A percentile compares a stretch with the other conserved stretches of the same genome.
Evolutionary conservation across 2,888 invertebrate genomes (phyloP).

Genomic region (Timema podura): DNA sequence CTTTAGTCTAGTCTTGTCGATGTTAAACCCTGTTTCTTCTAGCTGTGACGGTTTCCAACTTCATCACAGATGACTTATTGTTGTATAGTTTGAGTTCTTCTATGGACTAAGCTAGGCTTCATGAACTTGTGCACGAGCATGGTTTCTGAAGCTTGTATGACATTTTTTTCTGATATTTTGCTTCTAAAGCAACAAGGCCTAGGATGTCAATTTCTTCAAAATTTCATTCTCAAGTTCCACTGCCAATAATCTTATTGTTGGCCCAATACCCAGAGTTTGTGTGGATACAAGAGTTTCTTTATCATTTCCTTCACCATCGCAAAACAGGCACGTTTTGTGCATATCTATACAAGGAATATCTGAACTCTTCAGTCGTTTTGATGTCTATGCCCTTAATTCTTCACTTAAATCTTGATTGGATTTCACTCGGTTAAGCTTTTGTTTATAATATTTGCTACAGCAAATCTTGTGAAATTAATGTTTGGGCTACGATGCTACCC

Average conservation of each 20-base stretch:
- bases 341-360: neutral
- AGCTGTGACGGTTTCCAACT: no score
- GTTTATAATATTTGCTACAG: neutral
- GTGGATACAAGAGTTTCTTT: neutral
- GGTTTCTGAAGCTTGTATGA: constrained; percentile 3
- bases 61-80: no score
- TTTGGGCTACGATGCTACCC: neutral
- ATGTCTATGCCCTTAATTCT: neutral
- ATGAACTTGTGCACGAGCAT: neutral
- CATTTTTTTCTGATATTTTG: constrained; percentile 15
- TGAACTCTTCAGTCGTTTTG: constrained; percentile 1
- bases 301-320: neutral
- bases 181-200: constrained; percentile 14
- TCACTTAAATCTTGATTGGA: neutral
- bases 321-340: neutral
- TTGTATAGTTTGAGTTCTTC: no score
- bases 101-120: no score
- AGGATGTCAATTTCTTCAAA: no score
- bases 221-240: neutral
- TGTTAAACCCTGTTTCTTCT: no score
- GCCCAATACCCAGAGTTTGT: constrained; percentile 1
- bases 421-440: constrained; percentile 11
- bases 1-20: no score
- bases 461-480: constrained; percentile 12
- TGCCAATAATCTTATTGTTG: neutral